Conservation (phyloP, 1,140 invertebrate genomes). For the Aphaenogaster ashmeadi region DNA sequence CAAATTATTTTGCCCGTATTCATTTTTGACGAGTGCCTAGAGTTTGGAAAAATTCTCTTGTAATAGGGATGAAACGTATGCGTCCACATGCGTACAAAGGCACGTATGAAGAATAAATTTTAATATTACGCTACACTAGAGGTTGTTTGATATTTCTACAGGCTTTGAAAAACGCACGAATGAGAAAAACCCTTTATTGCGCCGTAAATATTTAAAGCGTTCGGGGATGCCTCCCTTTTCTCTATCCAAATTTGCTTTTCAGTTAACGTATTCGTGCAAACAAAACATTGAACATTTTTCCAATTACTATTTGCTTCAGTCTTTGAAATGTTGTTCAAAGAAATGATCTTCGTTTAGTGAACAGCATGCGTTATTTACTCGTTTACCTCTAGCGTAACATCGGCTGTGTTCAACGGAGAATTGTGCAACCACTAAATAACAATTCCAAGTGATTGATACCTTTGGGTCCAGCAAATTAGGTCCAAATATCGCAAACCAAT, state of each 20-base stretch:
- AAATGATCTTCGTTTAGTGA: neutral
- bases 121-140: neutral
- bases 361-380: neutral
- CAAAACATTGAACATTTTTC: neutral
- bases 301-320: neutral
- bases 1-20: neutral
- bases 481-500: neutral
- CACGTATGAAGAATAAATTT: neutral
- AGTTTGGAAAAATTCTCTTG: neutral
- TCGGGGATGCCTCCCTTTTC: neutral
- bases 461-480: neutral
- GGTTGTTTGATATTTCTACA: slow-evolving; percentile 19
- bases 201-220: slow-evolving; percentile 19
- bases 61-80: neutral
- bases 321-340: neutral
- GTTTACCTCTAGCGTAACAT: neutral
- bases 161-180: neutral
- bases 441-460: neutral
- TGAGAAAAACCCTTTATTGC: neutral
- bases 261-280: neutral
- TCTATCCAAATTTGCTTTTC: neutral
- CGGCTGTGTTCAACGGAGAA: neutral
- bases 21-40: neutral
- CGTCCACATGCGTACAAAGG: neutral
- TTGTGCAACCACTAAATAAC: neutral